These are phyloP conservation scores for Bubo bubo DNA, from an alignment of 2,113 vertebrate species.

Conservation along the genomic window DNA sequence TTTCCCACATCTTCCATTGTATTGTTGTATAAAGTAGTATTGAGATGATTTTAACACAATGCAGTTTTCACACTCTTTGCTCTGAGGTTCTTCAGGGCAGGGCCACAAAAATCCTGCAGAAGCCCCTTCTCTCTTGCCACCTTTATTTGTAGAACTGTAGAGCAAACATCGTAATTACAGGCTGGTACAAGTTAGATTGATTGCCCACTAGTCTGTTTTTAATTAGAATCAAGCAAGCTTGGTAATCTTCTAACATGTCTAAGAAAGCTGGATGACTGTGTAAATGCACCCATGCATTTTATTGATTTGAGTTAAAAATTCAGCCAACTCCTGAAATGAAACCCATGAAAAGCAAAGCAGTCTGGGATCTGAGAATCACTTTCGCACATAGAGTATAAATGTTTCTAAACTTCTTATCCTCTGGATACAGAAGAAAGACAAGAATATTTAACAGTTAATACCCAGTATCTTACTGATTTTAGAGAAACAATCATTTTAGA, in stretches of 20 bases:
- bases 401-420: neutral
- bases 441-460: neutral
- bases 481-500: neutral
- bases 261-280: conserved; percentile 24
- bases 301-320: conserved; percentile 53
- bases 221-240: conserved; percentile 67
- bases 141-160: conserved; percentile 11
- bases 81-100: neutral
- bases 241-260: conserved; percentile 53
- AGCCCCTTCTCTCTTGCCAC: neutral
- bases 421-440: neutral
- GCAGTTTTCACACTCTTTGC: neutral
- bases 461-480: neutral
- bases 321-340: neutral
- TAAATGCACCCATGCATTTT: conserved; percentile 30
- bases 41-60: neutral
- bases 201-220: conserved; percentile 61
- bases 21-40: neutral
- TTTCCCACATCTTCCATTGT: neutral
- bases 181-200: conserved; percentile 69
- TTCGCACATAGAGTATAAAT: neutral
- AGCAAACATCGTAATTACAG: conserved; percentile 58
- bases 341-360: neutral
- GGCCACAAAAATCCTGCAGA: neutral
- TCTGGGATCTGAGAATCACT: neutral